Base-by-base conservation (phyloP, 2,797 vertebrate species). In the Anabas testudineus region DNA sequence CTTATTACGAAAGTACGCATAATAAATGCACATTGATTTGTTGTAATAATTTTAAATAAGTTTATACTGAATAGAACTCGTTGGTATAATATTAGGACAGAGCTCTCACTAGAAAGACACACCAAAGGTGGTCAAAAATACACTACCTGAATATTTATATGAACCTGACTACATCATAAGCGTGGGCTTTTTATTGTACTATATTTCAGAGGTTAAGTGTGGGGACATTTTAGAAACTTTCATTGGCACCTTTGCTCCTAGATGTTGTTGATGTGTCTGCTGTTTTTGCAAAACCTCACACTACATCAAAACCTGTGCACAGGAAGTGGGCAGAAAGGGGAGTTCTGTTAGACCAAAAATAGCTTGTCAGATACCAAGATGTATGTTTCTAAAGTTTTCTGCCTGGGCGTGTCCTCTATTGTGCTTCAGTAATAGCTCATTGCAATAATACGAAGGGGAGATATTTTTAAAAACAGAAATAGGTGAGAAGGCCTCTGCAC, bases 311-410 rank as follows among this genome's bases (percentile, higher is more conserved):
- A 84, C 65, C 54, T 55, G 65, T 66, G 22, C 46, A 67, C 80
- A 91, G 92, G 92, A 94, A 93, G 90, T 87, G 88, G 88, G 81
- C 74, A 83, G 64, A 80, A 67, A 88, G 89, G 91, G 91, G 87
- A 93, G 78, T 91, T 93, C 74, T 91, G 67, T 58, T 10, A 32
- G 19, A 67, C 65, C 81, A 63, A 82, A 91, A 91, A 91, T 89
- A 88, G 76, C 84, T 53, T 2, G 28, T 56, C 71, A 78, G 37
- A 80, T 60, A 74, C 21, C 37, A 41, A 73, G 57, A 70, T 74
- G 37, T 46, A 42, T 45, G 61, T 18, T 34, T 77, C 46, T 53
- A 16, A 22, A 26, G 58, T 54, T 54, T 61, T 65, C 59, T 47
- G 34, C 62, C 53, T 55, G 41, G 60, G 67, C 28, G 67, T 37